phyloP scores from a whole-genome alignment of 2,888 invertebrate genomes.

The Eugnorisma glareosa region DNA sequence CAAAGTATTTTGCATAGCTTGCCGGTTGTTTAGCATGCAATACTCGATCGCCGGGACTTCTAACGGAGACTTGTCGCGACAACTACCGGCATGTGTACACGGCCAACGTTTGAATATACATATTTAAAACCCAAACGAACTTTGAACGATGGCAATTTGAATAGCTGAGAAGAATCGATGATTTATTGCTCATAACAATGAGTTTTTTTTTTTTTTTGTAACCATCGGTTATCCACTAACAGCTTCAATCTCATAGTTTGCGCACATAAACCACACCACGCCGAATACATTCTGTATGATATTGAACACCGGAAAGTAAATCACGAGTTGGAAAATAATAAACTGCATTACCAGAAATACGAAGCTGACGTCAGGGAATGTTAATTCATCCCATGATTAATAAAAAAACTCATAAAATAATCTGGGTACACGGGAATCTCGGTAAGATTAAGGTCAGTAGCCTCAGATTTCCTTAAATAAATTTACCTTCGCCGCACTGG shows the following conservation, averaged over 20 bases:
- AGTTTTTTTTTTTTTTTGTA: constrained; percentile 31
- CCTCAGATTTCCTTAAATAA: constrained; percentile 73
- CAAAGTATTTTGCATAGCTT: constrained; percentile 77
- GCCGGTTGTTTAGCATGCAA: constrained; percentile 82
- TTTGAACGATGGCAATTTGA: constrained; percentile 36
- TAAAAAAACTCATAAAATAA: constrained; percentile 54
- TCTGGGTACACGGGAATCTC: constrained; percentile 60
- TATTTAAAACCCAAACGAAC: constrained; percentile 52
- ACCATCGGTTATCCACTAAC: constrained; percentile 18
- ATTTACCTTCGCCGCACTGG: constrained; percentile 67
- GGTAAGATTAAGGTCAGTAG: constrained; percentile 70
- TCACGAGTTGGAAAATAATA: constrained; percentile 51
- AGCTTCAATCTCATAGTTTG: constrained; percentile 22
- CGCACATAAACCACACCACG: constrained; percentile 14
- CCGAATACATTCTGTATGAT: constrained; percentile 45
- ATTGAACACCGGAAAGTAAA: constrained; percentile 51
- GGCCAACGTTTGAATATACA: constrained; percentile 54
- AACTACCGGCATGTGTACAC: constrained; percentile 78
- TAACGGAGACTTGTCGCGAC: constrained; percentile 84
- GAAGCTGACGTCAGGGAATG: constrained; percentile 43
- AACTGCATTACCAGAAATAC: constrained; percentile 45
- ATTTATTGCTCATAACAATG: constrained; percentile 13
- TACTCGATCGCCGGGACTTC: constrained; percentile 77
- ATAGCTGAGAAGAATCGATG: constrained; percentile 23
- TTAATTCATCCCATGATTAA: constrained; percentile 41